phyloP scores from a whole-genome alignment of 2,888 invertebrate species.

The Polyommatus icarus region DNA sequence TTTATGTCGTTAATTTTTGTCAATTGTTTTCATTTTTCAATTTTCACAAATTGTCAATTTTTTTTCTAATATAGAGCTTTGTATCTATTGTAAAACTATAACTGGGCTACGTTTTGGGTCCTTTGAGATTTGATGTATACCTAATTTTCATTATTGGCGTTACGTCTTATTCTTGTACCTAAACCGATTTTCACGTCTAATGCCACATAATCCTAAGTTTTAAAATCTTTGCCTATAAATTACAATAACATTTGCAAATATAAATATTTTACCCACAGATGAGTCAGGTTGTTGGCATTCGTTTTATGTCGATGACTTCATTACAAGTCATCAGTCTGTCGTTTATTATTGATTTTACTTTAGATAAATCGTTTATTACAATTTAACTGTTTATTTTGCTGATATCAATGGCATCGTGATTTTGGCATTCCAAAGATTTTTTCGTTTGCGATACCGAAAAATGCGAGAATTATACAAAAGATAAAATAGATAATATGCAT shows the following conservation, averaged over 20 bases:
- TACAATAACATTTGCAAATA: background rate
- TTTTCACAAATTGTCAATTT: too few relatives aligned
- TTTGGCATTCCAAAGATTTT: background rate
- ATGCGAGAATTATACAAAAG: background rate
- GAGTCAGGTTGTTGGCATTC: background rate
- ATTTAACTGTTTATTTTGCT: background rate
- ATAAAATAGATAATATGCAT: background rate
- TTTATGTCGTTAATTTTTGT: too few relatives aligned
- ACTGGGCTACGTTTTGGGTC: too few relatives aligned
- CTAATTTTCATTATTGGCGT: too few relatives aligned
- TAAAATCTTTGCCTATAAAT: too few relatives aligned
- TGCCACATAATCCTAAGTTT: background rate
- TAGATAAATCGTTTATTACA: background rate
- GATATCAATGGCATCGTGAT: background rate
- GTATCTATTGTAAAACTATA: too few relatives aligned
- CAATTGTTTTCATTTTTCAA: too few relatives aligned
- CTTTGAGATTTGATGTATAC: too few relatives aligned
- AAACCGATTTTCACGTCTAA: too few relatives aligned
- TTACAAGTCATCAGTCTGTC: background rate
- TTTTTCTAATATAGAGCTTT: too few relatives aligned
- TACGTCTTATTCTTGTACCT: too few relatives aligned
- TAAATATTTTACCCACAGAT: background rate
- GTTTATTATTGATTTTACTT: background rate
- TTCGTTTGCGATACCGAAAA: background rate
- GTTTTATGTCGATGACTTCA: conserved; percentile 14